These are phyloP conservation scores for Bombycilla garrulus DNA, from an alignment of 2,113 vertebrate genomes.

Conservation along the genomic window DNA sequence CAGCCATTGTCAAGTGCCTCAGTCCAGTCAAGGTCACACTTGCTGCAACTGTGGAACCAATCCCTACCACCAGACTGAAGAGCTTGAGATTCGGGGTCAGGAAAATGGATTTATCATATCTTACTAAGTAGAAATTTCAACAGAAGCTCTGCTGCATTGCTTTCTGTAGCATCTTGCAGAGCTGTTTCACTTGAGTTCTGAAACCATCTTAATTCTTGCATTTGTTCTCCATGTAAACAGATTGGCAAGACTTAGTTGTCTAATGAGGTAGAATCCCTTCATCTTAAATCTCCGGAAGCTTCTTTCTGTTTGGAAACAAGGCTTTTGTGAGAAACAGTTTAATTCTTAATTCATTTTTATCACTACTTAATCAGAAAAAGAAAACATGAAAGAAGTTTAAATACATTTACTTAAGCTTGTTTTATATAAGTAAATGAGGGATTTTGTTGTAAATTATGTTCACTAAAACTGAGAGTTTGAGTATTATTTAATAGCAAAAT, in stretches of 20 bases:
- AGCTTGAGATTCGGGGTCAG: not conserved
- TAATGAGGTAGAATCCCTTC: slow-evolving; percentile 45
- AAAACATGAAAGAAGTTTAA: not conserved
- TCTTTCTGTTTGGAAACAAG: not conserved
- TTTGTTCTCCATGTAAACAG: slow-evolving; percentile 35
- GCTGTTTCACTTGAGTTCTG: slow-evolving; percentile 2
- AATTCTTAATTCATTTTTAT: slow-evolving; percentile 25
- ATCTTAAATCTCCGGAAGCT: not conserved
- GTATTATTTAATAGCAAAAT: not conserved
- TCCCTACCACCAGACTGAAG: not conserved
- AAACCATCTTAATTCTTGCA: not conserved
- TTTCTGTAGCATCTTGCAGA: not conserved
- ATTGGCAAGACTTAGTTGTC: not conserved
- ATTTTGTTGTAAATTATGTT: slow-evolving; percentile 23
- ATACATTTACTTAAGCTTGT: not conserved
- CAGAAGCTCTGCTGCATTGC: not conserved
- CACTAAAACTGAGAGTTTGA: not conserved
- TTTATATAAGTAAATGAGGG: not conserved
- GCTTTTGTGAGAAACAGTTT: not conserved
- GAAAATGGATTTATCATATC: not conserved
- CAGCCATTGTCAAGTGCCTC: fast-evolving
- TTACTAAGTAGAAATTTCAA: not conserved
- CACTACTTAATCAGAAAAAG: not conserved
- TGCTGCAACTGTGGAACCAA: not conserved
- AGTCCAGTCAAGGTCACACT: not conserved